Base-by-base conservation (phyloP, 1,140 invertebrate species). In the Panagrolaimus sp. region DNA sequence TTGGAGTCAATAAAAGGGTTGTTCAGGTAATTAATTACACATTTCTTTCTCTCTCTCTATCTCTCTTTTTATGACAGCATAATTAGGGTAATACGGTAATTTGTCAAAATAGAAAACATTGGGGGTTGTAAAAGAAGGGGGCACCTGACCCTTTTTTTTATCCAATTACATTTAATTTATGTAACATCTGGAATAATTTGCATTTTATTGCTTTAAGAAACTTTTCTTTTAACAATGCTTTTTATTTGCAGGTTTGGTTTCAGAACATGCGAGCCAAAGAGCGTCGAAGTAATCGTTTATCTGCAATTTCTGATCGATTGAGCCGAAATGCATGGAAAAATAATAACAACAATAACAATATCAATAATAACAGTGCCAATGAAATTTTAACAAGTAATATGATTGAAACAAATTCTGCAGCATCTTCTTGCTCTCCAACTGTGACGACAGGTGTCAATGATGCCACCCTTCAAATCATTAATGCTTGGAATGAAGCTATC, bases 201-300 rank as follows among this genome's bases (percentile, higher is more conserved):
- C 32, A 38, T 38, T 38, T 38, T 38, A 38, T 38, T 38, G 32
- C 32, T 38, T 38, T 38, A 2, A 38, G 7, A 38, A 38, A 38
- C 2, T 4, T 4, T 7, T 38, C 7, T 38, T 38, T 38, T 38
- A 38, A 38, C 32, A 38, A 38, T 38, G 32, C 21, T 58, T 76
- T 68, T 38, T 64, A 38, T 65, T 71, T 70, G 9, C 76, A 86
- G 81, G 88, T 89, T 4, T 98, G 95, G 94, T 98, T 98, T 84
- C 95, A 98, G 86, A 97, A 98, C 84, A 94, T 92, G 76, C 88
- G 94, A 66, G 94, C 94, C 0, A 88, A 94, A 26, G 26, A 89
- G 90, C 78, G 89, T 88, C 9, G 69, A 12, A 43, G 28, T 58
- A 78, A 63, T 55, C 75, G 76, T 12, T 65, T 77, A 26, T 71